Conservation (phyloP, 2,113 vertebrate genomes). For the Sylvietta virens region DNA sequence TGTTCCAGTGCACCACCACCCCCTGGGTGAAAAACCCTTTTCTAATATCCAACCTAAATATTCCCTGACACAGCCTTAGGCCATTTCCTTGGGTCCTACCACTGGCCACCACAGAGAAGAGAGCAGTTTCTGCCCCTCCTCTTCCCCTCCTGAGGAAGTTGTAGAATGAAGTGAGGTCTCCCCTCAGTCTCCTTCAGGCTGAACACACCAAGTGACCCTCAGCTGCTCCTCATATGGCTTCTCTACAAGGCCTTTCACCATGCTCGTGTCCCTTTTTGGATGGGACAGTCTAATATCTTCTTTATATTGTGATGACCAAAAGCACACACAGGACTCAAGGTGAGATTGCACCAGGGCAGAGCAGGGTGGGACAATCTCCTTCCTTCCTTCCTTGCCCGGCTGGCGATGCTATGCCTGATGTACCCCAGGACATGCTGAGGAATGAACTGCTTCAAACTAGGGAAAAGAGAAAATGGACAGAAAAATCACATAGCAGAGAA, state of each 20-base stretch:
- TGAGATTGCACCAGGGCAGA: neutral
- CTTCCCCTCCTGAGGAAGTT: rapidly evolving
- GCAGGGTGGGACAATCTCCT: neutral
- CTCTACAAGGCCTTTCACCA: neutral
- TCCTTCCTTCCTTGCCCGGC: rapidly evolving
- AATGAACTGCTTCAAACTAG: neutral
- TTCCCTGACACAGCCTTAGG: neutral
- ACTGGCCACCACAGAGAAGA: neutral
- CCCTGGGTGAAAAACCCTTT: rapidly evolving
- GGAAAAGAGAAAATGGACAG: neutral
- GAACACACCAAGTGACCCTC: neutral
- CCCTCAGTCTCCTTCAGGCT: neutral
- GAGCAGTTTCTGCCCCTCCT: neutral
- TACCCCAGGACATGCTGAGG: neutral
- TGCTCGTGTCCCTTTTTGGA: neutral
- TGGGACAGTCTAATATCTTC: neutral
- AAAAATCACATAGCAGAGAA: neutral
- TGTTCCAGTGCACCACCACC: neutral
- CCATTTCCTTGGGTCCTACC: neutral
- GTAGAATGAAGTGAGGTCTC: neutral
- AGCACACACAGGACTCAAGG: too few species aligned
- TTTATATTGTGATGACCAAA: neutral
- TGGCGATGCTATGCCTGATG: neutral
- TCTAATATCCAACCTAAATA: neutral
- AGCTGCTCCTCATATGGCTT: neutral